Base-by-base conservation (phyloP, 2,888 invertebrate genomes). In the Ichneumoninae sp. region DNA sequence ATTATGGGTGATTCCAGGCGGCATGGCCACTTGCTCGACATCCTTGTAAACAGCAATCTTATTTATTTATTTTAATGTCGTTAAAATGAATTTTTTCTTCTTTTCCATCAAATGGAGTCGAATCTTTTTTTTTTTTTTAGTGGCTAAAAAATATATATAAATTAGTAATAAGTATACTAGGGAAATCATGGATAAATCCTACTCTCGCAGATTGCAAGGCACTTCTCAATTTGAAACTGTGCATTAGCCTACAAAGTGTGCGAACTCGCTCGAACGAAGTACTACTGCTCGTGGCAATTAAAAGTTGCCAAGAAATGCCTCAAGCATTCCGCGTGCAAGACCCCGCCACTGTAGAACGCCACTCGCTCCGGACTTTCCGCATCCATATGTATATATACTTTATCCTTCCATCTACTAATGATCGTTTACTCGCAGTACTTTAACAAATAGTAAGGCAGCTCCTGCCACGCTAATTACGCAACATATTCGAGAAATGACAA, bases 261-360 rank as follows among this genome's bases (percentile, higher is more conserved):
- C 40, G n/a, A 66, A 40, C 40, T 66, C 13, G 40, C 66, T 7
- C 40, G 40, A 66, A 36, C 40, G 26, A 60, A 60, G 40, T 66
- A 66, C 19, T 66, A 33, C 62, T 30, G 19, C 66, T 66, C 40
- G 40, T 66, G 40, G 66, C 40, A 66, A 66, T 66, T 66, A 66
- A 40, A 40, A 66, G 66, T 66, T 66, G 19, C 40, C 40, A 40
- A 36, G 66, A 66, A 66, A 40, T 66, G 40, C 66, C 40, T 7
- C 66, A n/a, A 40, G 22, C 40, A n/a, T 40, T 36, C 36, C 66
- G 22, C 4, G 40, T 40, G 40, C 30, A 36, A 40, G 13, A 36
- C 22, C 22, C 16, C 36, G 19, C 36, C 13, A 40, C 40, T 40
- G 36, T 13, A 19, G 22, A 66, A 40, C 40, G 30, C 26, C 7